Conservation (phyloP, 2,888 invertebrate genomes). For the Morpho helenor region DNA sequence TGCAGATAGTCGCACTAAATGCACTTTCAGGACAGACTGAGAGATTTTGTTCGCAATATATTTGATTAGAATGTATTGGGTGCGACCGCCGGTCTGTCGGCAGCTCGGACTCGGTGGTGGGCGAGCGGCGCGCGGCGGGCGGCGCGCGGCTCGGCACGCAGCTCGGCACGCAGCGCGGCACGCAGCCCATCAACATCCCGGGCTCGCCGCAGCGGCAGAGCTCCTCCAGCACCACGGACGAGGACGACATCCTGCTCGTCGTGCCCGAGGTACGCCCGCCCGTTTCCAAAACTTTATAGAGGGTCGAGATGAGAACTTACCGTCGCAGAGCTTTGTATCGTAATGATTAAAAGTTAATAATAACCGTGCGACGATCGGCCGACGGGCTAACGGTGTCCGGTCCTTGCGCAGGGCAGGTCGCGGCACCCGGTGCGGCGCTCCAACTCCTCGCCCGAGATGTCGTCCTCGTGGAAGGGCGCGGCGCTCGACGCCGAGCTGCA, state of each 20-base stretch:
- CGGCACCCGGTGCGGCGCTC: conserved; percentile 92
- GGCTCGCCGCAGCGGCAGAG: conserved; percentile 74
- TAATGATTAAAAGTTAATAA: no score
- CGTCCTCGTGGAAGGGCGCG: conserved; percentile 87
- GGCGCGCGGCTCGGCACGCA: conserved; percentile 1
- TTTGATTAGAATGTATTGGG: no score
- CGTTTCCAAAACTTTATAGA: no score
- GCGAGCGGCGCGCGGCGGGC: conserved; percentile 22
- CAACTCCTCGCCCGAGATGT: conserved; percentile 96
- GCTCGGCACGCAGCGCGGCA: conserved; percentile 35
- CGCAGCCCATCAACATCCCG: conserved; percentile 83
- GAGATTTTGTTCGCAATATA: no score
- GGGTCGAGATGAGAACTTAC: no score
- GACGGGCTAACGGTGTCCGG: not conserved
- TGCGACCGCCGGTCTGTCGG: no score
- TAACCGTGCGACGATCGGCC: no score
- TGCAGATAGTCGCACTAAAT: no score
- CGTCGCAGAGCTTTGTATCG: no score
- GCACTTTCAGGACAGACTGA: no score
- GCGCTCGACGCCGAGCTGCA: conserved; percentile 16
- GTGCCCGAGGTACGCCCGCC: conserved; percentile 47
- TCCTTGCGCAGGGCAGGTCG: conserved; percentile 67
- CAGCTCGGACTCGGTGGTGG: conserved; percentile 63
- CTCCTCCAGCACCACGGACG: conserved; percentile 59
- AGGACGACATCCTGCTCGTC: conserved; percentile 71